Conservation (phyloP, 2,113 vertebrate genomes). For the Ramphastos sulfuratus region DNA sequence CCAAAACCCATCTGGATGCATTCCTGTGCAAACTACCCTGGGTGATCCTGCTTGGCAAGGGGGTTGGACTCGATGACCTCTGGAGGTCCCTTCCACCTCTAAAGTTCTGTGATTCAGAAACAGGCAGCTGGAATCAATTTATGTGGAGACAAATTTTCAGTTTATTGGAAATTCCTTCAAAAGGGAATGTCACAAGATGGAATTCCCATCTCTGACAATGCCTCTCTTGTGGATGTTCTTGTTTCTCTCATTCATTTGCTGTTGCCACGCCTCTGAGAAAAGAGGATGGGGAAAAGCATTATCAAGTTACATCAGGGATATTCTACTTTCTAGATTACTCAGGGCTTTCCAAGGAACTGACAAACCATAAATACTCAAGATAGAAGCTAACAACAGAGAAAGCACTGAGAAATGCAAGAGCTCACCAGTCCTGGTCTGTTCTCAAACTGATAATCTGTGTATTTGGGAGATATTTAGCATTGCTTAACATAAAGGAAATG, state of each 20-base stretch:
- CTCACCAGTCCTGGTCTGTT: neutral
- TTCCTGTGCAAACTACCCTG: no score
- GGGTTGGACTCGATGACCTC: no score
- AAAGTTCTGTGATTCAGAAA: neutral
- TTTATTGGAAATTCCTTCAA: neutral
- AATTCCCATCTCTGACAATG: neutral
- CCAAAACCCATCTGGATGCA: no score
- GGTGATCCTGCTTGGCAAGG: no score
- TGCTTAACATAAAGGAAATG: no score
- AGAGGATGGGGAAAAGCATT: neutral
- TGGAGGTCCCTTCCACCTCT: no score
- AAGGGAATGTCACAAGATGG: neutral
- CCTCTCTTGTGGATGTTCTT: neutral
- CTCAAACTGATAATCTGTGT: neutral
- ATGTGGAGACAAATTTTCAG: neutral
- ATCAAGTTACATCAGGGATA: neutral
- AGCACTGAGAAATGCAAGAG: neutral
- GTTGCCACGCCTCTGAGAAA: neutral
- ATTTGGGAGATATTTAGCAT: neutral
- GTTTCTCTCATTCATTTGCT: neutral
- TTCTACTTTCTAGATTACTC: neutral
- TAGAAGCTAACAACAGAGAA: neutral
- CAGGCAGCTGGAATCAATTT: neutral
- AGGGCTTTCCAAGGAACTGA: neutral
- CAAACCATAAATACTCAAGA: neutral